Evolutionary conservation across 2,797 vertebrate species (phyloP), one percentile per base, ranked within the genome.

Genomic region (Premnoplex brunnescens): DNA sequence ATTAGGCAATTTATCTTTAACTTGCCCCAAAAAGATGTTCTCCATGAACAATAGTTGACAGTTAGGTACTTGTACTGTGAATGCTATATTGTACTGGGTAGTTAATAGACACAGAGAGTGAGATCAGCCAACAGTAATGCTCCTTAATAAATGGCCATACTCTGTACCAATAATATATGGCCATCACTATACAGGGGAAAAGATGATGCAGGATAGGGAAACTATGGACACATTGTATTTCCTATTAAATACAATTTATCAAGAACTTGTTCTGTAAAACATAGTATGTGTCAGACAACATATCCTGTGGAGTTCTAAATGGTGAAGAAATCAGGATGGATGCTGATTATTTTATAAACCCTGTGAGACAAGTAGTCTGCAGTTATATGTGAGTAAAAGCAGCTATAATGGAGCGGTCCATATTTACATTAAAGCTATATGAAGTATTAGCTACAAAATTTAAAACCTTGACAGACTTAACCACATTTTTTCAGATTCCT

Each of bases 1-100:
- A 91, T 93, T 85, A 86, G 46, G 36, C 24, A 85, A 88, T 89
- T 95, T 82, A 60, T 93, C 85, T 92, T 89, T 46, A 80, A 74
- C 21, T 15, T 71, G 51, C 26, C 52, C 43, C 4, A 80, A 85
- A 90, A 48, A 79, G 20, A 54, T 62, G 14, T 44, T 89, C 49
- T 86, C 16, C 32, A 39, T 84, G 68, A 91, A 68, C 88, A 93
- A n/a, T 0, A 68, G 32, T 32, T 91, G 85, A 39, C 68, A 92
- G 64, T 76, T 71, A 74, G 37, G n/a, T 87, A 76, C 68, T 85
- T 77, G 9, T 71, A 64, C 49, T 80, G n/a, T 64, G 62, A 80
- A 54, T 77, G 58, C 10, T 84, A 26, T 76, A 77, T 59, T 73
- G n/a, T 66, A 52, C 24, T 48, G 51, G 6, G 8, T 82, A 55